Percentiles rank a stretch among this genome's conserved stretches.
Evolutionary conservation across 2,797 vertebrate genomes (phyloP).

Genomic region (Anguilla obscura): DNA sequence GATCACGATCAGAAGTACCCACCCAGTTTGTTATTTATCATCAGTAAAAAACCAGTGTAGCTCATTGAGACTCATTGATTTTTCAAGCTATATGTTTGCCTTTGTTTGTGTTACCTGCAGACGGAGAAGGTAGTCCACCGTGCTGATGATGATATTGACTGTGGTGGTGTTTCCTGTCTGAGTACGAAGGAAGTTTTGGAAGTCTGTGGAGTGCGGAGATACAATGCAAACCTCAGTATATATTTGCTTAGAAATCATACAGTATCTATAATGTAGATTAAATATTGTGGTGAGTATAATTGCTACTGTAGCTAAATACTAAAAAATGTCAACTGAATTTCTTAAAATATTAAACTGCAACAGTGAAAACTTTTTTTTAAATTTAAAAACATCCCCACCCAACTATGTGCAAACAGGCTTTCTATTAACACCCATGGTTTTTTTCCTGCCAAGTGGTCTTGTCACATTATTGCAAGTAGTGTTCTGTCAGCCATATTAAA

Average conservation of each 20-base stretch:
- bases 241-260: not conserved
- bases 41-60: not conserved
- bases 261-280: not conserved
- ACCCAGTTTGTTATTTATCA: not conserved
- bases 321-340: not conserved
- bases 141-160: conserved; percentile 97
- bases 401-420: not conserved
- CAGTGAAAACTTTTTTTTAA: not conserved
- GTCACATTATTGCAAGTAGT: not conserved
- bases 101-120: conserved; percentile 81
- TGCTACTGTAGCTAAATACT: not conserved
- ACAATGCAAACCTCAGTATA: conserved; percentile 14
- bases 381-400: not conserved
- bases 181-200: conserved; percentile 96
- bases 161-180: conserved; percentile 98
- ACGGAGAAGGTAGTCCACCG: conserved; percentile 94
- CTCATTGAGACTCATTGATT: not conserved
- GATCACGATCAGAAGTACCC: not conserved
- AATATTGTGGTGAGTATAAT: not conserved
- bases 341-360: not conserved
- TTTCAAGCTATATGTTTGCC: not conserved
- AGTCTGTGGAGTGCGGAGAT: conserved; percentile 73
- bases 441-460: not conserved
- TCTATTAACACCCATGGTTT: not conserved
- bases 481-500: conserved; percentile 3